Conservation (phyloP, 2,113 vertebrate species). For the Tyrannus savana region DNA sequence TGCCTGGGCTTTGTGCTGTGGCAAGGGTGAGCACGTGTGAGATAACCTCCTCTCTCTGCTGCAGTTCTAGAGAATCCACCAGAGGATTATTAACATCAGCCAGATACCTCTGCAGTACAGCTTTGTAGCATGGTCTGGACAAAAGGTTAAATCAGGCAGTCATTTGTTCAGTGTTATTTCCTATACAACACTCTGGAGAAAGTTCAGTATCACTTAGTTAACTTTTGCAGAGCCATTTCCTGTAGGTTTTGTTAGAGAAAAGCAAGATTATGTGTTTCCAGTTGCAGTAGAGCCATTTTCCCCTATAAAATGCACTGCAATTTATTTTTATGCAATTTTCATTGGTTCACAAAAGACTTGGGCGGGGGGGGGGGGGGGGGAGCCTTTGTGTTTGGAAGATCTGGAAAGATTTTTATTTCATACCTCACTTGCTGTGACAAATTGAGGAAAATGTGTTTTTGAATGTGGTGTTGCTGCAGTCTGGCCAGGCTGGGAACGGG, state of each 20-base stretch:
- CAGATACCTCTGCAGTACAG: not conserved
- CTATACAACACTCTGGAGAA: constrained; percentile 46
- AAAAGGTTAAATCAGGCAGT: constrained; percentile 28
- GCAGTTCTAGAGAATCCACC: not conserved
- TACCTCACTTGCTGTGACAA: constrained; percentile 9
- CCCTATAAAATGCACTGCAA: constrained; percentile 7
- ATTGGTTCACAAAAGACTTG: not conserved
- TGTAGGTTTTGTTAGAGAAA: constrained; percentile 40
- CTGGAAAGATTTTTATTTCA: not conserved
- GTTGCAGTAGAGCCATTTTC: constrained; percentile 8
- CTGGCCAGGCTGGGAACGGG: not conserved
- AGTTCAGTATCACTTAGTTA: constrained; percentile 55
- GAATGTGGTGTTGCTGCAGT: not conserved
- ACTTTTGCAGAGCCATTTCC: constrained; percentile 56
- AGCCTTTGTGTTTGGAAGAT: not conserved
- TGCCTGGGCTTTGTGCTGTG: not conserved
- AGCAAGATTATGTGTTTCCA: constrained; percentile 23
- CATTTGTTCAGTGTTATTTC: constrained; percentile 1
- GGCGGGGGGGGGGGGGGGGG: not conserved
- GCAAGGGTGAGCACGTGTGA: not conserved
- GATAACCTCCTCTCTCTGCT: constrained; percentile 14
- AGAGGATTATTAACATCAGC: constrained; percentile 30
- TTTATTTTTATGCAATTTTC: constrained; percentile 13
- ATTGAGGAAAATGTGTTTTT: constrained; percentile 11
- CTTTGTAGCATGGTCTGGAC: not conserved